Base-by-base conservation (phyloP, 2,113 vertebrate genomes). In the Lota lota region DNA sequence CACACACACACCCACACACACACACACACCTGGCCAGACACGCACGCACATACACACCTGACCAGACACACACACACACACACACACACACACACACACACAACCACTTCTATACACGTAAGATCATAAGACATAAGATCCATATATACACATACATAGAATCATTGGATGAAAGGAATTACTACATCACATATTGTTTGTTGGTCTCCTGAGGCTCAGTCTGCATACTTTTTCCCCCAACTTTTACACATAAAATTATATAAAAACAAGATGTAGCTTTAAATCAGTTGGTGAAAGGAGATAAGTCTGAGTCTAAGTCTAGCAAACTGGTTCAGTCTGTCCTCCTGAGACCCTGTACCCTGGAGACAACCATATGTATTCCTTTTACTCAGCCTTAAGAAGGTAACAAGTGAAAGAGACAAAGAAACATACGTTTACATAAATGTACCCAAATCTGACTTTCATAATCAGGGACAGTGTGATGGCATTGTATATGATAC, bases 251-350 rank as follows among this genome's bases (percentile, higher is more conserved):
- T 70, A 86, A 90, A 91, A 90, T 89, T 68, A 78, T 84, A 86
- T 90, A 91, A 88, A 88, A 88, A 87, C 79, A 33, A 88, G 83
- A 71, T 4, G 64, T 79, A 36, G 63, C 76, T 88, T 91, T 90
- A 66, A 74, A 68, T 54, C 72, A 85, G 75, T 83, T 69, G 28
- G 78, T 89, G 62, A 83, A 88, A 88, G 85, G 82, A 81, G 75
- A 87, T 77, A 65, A 79, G 62, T 79, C 64, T 79, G 50, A 53
- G 64, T 83, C 67, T 77, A 40, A 53, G 64, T 83, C 66, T 76
- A 24, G 67, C 85, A 88, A 90, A 88, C 79, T 80, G 76, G 66
- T 66, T 80, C 64, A 69, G 79, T 84, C 74, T 66, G 72, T 80
- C 74, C 40, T 50, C 53, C 51, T 66, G 64, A 70, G 69, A 71